phyloP scores from a whole-genome alignment of 2,888 invertebrate genomes.

The Volucella bombylans region DNA sequence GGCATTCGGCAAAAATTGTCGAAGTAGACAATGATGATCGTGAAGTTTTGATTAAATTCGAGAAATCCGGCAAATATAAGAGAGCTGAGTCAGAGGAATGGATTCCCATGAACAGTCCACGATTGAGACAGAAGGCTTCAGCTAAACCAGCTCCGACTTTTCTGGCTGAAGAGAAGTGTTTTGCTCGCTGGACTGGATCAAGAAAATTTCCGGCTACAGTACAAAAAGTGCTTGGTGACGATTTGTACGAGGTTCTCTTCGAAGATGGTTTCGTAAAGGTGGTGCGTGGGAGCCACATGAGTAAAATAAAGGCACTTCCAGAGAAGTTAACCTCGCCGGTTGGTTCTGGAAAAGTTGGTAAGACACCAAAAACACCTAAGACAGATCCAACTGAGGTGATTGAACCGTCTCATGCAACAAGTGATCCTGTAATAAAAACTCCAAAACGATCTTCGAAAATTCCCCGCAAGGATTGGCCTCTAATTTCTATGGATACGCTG shows the following conservation, averaged over 20 bases:
- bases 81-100: constrained; percentile 88
- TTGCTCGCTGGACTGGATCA: constrained; percentile 94
- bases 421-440: background rate
- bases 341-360: constrained; percentile 19
- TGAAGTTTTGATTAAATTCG: constrained; percentile 94
- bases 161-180: constrained; percentile 89
- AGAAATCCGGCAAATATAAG: constrained; percentile 83
- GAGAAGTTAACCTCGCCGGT: constrained; percentile 34
- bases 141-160: constrained; percentile 78
- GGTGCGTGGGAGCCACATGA: constrained; percentile 88
- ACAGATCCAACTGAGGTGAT: background rate
- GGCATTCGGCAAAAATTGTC: constrained; percentile 91
- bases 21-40: constrained; percentile 93
- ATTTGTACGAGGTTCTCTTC: constrained; percentile 91
- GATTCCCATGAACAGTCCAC: constrained; percentile 93
- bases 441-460: constrained; percentile 44
- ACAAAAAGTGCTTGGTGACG: constrained; percentile 87
- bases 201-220: constrained; percentile 93
- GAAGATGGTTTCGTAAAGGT: constrained; percentile 93
- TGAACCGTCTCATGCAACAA: background rate
- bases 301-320: constrained; percentile 84
- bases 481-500: constrained; percentile 80
- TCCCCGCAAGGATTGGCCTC: constrained; percentile 81
- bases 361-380: constrained; percentile 67
- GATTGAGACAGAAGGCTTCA: constrained; percentile 84